Evolutionary conservation across 2,113 vertebrate genomes (phyloP), one percentile per base, ranked within the genome.

Genomic region (Eulemur rufifrons): DNA sequence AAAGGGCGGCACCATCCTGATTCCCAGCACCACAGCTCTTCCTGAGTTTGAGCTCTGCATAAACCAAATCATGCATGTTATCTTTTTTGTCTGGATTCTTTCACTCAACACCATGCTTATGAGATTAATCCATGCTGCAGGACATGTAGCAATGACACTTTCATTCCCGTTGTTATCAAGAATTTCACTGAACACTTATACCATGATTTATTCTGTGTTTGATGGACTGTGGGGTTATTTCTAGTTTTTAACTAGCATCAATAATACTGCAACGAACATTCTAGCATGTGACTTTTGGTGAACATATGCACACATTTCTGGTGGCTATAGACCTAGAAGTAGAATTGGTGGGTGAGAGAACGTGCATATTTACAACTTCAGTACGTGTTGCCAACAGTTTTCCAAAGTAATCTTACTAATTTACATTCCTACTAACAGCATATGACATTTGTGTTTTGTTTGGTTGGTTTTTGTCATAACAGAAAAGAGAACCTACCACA

Each of bases 401-500:
- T 86, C 84, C 63, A 54, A 86, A 77, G 34, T 34, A 32, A 50
- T 50, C 56, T 86, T 63, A 71, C 50, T 80, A 63, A 52, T 34
- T 71, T 20, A 54, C 25, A 42, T 42, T 76, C 56, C 63, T 39
- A 52, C 86, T 12, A 76, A 63, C 6, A 91, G 63, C 37, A 68
- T 47, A 8, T 23, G 86, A 71, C 29, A 71, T 63, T 66, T 74
- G 50, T 54, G 68, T 86, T 78, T n/a, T 68, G 45, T 82, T 74
- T 68, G 39, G 34, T 50, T 25, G 11, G 23, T 17, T 64, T 89
- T 87, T 86, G 56, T 71, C n/a, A n/a, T 14, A 89, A 66, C 45
- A 89, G 83, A 95, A 25, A 80, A 69, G 59, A 95, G 59, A 69
- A 89, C 9, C 73, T 54, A 85, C 74, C 42, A 82, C 5, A 93